Base-by-base conservation (phyloP, 2,888 invertebrate genomes). In the Netelia inedita region DNA sequence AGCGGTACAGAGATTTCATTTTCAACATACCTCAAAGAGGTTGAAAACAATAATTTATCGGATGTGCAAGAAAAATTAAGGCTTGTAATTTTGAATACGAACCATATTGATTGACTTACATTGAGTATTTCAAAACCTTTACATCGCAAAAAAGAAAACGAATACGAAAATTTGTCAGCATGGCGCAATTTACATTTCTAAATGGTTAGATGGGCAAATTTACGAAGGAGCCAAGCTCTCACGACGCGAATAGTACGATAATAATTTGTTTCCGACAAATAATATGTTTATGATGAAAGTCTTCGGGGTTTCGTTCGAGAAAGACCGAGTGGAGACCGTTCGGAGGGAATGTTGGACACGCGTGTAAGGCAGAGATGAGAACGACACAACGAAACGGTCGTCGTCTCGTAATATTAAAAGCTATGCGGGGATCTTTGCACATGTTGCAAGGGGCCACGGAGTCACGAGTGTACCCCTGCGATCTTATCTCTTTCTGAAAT, bases 401-500 rank as follows among this genome's bases (percentile, higher is more conserved):
- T 65, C 66, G 61, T 50, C 74, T 79, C 81, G 53, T 75, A 61
- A 82, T 73, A 75, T 86, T 75, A 68, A 82, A 83, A 82, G 73
- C 82, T 69, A 74, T 78, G 72, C 28, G 16, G 57, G 72, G 74
- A 65, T 84, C 68, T 78, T 73, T 69, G 81, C 79, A 76, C 81
- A 83, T 86, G 78, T 85, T 73, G 76, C 80, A 82, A 75, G 63
- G 35, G 57, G 46, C 73, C 43, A 53, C 43, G 69, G 61, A 75
- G 59, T 69, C 74, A 72, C 65, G 69, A 82, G 57, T 73, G 79
- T 85, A 55, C 43, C 83, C 50, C 66, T 71, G 81, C 74, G 87
- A 87, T 88, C 83, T 87, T 87, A 88, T 88, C 87, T 82, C 63
- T 46, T 43, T 50, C 73, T 87, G 85, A 85, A 87, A 82, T 84